Percentiles rank a stretch among this genome's conserved stretches.
Evolutionary conservation across 2,888 invertebrate genomes (phyloP).

Genomic region (Oscheius sp.): DNA sequence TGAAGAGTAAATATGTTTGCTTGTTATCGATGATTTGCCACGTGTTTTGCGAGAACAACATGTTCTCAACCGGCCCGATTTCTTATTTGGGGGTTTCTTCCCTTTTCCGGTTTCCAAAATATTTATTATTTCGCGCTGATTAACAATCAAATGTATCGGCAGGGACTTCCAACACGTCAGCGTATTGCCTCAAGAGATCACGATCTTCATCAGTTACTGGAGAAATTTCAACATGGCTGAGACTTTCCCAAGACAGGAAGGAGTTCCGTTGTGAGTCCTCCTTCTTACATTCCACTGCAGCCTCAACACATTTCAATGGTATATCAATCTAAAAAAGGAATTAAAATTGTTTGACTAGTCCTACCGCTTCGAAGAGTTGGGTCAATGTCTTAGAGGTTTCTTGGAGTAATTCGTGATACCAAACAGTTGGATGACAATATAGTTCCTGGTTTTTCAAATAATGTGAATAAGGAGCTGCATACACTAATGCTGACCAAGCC

Average conservation of each 20-base stretch:
- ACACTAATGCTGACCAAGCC: constrained; percentile 26
- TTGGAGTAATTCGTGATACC: constrained; percentile 17
- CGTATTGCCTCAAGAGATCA: neutral
- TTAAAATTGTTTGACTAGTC: neutral
- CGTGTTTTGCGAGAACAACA: too few species aligned
- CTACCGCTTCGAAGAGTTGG: constrained; percentile 13
- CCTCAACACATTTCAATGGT: constrained; percentile 10
- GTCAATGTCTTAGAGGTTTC: neutral
- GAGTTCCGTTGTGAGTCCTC: constrained; percentile 27
- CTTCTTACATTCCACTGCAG: constrained; percentile 7
- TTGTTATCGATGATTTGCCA: too few species aligned
- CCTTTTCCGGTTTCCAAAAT: too few species aligned
- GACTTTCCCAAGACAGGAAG: constrained; percentile 2
- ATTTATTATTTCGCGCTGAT: too few species aligned
- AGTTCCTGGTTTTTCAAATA: constrained; percentile 27
- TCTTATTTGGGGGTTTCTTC: too few species aligned
- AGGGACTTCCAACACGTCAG: constrained; percentile 2
- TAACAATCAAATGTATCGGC: constrained; percentile 20
- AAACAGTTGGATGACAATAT: constrained; percentile 22
- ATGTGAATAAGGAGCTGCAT: constrained; percentile 29
- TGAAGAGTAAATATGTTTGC: too few species aligned
- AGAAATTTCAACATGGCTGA: constrained; percentile 15
- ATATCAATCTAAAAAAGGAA: constrained; percentile 22
- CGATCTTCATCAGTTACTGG: constrained; percentile 13
- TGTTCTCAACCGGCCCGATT: too few species aligned